Percentiles rank a stretch among this genome's conserved stretches.
These are phyloP conservation scores for Phenganax subtilis DNA, from an alignment of 92 coral and sea anemone species.

Conservation along the genomic window DNA sequence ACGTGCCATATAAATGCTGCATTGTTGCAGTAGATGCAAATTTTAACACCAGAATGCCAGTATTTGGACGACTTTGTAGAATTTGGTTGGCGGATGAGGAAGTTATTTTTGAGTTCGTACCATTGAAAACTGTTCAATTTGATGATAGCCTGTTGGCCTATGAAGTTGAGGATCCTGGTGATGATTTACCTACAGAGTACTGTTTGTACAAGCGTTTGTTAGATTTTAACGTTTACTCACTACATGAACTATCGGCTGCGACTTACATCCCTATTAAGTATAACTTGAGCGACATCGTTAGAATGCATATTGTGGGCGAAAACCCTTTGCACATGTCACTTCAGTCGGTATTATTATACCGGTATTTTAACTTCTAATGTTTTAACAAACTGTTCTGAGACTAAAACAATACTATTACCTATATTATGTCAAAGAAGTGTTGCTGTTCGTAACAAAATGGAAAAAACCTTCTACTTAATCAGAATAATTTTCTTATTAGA, in stretches of 20 bases:
- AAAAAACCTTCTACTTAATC: no score
- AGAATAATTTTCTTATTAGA: no score
- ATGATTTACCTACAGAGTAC: slow-evolving; percentile 26
- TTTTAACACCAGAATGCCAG: slow-evolving; percentile 43
- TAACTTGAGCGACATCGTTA: slow-evolving; percentile 2
- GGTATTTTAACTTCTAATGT: no score
- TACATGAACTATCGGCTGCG: not conserved
- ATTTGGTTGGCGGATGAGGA: slow-evolving; percentile 46
- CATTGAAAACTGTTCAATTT: slow-evolving; percentile 50
- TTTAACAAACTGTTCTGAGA: no score
- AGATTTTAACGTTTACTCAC: slow-evolving; percentile 3
- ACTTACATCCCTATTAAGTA: slow-evolving; percentile 13
- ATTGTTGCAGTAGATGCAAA: slow-evolving; percentile 45
- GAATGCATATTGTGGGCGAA: not conserved
- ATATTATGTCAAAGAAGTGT: no score
- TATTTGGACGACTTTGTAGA: slow-evolving; percentile 47
- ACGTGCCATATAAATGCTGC: slow-evolving; percentile 51
- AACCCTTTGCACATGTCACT: not conserved
- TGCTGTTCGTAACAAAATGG: no score
- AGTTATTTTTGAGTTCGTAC: slow-evolving; percentile 40
- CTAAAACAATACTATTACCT: no score
- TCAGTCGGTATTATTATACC: no score
- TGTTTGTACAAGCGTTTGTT: not conserved
- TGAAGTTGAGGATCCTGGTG: slow-evolving; percentile 51
- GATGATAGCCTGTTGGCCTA: slow-evolving; percentile 50